Evolutionary conservation across 2,888 invertebrate genomes (phyloP).

Genomic region (Bombylius major): DNA sequence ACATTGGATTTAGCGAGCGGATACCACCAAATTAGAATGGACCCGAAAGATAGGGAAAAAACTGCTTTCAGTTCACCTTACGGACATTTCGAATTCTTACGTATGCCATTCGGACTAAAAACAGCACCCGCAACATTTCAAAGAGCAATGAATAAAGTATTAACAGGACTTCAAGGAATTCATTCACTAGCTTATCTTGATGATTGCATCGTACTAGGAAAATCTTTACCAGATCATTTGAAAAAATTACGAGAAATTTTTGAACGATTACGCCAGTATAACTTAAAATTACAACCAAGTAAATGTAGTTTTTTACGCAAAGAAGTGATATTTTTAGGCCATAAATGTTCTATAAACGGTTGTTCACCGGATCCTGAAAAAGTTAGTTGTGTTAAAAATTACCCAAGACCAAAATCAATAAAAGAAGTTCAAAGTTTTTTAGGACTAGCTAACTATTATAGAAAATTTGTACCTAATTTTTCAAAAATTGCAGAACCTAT

Average conservation of each 20-base stretch:
- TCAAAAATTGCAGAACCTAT: too few species aligned
- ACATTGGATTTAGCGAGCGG: conserved; percentile 29
- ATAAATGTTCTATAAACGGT: conserved; percentile 20
- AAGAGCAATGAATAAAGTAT: too few species aligned
- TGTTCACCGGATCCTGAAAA: conserved; percentile 18
- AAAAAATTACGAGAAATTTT: conserved; percentile 15
- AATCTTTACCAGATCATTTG: conserved; percentile 18
- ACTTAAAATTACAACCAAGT: conserved; percentile 17
- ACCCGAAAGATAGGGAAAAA: conserved; percentile 21
- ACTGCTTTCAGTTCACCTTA: conserved; percentile 26
- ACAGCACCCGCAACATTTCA: too few species aligned
- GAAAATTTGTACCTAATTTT: too few species aligned
- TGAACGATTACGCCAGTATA: conserved; percentile 12
- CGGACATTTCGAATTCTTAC: conserved; percentile 26
- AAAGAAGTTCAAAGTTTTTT: conserved; percentile 21
- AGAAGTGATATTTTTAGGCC: conserved; percentile 15
- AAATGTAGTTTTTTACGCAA: conserved; percentile 17
- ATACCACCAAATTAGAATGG: conserved; percentile 28
- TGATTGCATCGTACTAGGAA: conserved; percentile 22
- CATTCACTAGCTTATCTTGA: conserved; percentile 21
- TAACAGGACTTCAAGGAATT: neutral
- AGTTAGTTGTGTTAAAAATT: conserved; percentile 15
- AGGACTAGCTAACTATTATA: neutral
- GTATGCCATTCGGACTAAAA: neutral
- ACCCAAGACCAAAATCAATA: conserved; percentile 15